Evolutionary conservation across 1,140 invertebrate genomes (phyloP), one percentile per base, ranked within the genome.

Genomic region (Caligus rogercresseyi): DNA sequence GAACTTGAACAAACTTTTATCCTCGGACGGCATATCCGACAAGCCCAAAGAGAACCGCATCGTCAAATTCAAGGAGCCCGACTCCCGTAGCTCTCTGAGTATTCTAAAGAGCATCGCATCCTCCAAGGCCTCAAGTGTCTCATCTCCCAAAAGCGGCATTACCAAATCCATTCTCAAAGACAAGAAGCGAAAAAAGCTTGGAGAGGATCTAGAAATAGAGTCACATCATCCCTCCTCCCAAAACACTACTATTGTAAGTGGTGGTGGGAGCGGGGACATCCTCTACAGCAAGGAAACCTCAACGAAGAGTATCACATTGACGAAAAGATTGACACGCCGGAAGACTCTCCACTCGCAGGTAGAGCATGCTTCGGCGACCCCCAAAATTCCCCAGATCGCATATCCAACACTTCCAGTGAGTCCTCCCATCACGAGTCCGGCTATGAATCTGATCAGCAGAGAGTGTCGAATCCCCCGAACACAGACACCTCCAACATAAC

Each of bases 391-490:
- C 19, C 19, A 18, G 2, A 56, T 56, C 1, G 54, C 19, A 25
- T 20, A 56, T 3, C 54, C 24, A 13, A 21, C 24, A 25, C 54
- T 56, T 25, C 54, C 19, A 25, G 18, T 56, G 54, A 21, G 2
- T 13, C 54, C 24, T 20, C 52, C 52, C 54, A 60, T 15, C 20
- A 60, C 16, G 57, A 60, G 51, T 60, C 57, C 23, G 57, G 57
- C 14, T 60, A 60, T 43, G 57, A 60, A 20, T 60, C 57, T 11
- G 57, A 60, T 43, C 57, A 60, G n/a, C 31, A 43, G n/a, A 43
- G 31, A n/a, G n/a, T 43, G 7, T n/a, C 7, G 7, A n/a, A 78
- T 84, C 68, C 7, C n/a, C 31, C 7, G n/a, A 43, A 11, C 7
- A 7, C 31, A 11, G 31, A 43, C n/a, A 43, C 31, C n/a, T 43